A percentile compares a stretch with the other conserved stretches of the same genome.
Conservation (phyloP, 1,140 invertebrate species). For the Ericerus pela region DNA sequence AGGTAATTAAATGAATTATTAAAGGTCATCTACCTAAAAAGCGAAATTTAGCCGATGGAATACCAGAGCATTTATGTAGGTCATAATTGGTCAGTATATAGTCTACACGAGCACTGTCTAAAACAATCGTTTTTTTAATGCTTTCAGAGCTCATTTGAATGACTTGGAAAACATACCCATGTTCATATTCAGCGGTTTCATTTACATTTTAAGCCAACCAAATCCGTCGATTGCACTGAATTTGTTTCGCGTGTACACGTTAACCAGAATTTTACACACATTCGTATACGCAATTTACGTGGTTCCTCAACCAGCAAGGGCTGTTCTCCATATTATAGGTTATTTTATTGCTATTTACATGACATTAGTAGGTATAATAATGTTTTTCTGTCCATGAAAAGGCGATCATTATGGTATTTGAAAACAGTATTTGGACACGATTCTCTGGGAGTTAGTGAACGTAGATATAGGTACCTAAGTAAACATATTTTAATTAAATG, state of each 20-base stretch:
- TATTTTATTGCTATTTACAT: slow-evolving; percentile 34
- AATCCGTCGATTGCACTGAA: slow-evolving; percentile 32
- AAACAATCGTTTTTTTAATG: slow-evolving; percentile 5
- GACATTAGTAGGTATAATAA: slow-evolving; percentile 29
- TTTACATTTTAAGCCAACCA: slow-evolving; percentile 47
- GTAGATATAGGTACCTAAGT: no score
- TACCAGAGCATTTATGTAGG: no score
- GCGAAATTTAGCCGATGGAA: background rate
- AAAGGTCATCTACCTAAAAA: background rate
- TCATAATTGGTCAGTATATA: no score
- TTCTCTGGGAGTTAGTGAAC: no score
- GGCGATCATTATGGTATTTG: no score
- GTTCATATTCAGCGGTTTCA: slow-evolving; percentile 44
- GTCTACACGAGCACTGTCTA: no score
- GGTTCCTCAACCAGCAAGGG: slow-evolving; percentile 40
- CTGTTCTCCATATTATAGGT: slow-evolving; percentile 32
- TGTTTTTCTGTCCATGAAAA: slow-evolving; percentile 24
- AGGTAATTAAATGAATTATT: slow-evolving; percentile 25
- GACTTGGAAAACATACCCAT: slow-evolving; percentile 58
- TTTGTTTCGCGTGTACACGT: slow-evolving; percentile 43
- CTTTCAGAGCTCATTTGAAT: slow-evolving; percentile 47
- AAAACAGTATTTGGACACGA: no score
- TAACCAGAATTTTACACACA: slow-evolving; percentile 43
- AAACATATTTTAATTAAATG: no score
- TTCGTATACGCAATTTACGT: slow-evolving; percentile 42